Evolutionary conservation across 2,888 invertebrate species (phyloP).

Genomic region (Ectobius pallidus): DNA sequence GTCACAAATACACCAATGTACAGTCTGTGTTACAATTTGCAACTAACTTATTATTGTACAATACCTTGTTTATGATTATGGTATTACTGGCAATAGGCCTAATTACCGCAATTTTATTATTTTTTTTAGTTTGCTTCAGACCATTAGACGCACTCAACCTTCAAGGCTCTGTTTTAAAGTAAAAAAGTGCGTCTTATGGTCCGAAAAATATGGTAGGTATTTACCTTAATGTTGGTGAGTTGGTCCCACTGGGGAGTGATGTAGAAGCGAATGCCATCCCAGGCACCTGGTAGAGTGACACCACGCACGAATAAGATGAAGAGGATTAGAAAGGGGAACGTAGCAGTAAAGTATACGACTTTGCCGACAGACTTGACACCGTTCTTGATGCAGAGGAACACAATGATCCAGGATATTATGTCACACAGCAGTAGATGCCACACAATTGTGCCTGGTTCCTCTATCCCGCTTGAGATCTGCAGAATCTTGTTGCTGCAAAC

Average conservation of each 20-base stretch:
- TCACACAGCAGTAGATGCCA: constrained; percentile 81
- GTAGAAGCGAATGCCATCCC: constrained; percentile 76
- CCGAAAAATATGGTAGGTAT: too few relatives aligned
- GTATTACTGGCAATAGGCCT: too few relatives aligned
- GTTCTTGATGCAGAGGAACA: constrained; percentile 84
- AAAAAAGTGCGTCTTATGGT: too few relatives aligned
- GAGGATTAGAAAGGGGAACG: constrained; percentile 80
- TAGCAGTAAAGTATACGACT: constrained; percentile 86
- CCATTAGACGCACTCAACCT: too few relatives aligned
- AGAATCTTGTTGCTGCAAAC: constrained; percentile 75
- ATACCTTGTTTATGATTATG: too few relatives aligned
- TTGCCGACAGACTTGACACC: constrained; percentile 89
- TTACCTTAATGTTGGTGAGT: constrained; percentile 75
- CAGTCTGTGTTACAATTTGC: too few relatives aligned
- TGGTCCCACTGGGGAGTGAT: constrained; percentile 80
- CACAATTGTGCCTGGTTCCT: constrained; percentile 76
- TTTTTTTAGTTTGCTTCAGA: too few relatives aligned
- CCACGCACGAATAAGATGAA: constrained; percentile 75
- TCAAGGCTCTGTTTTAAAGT: too few relatives aligned
- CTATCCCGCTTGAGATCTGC: constrained; percentile 74
- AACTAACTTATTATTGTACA: too few relatives aligned
- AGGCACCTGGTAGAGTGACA: constrained; percentile 80
- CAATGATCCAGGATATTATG: constrained; percentile 76
- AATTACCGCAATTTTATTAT: too few relatives aligned
- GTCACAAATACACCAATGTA: too few relatives aligned